Evolutionary conservation across 2,797 vertebrate species (phyloP), one percentile per base, ranked within the genome.

Genomic region (Pangasius larnaudii): DNA sequence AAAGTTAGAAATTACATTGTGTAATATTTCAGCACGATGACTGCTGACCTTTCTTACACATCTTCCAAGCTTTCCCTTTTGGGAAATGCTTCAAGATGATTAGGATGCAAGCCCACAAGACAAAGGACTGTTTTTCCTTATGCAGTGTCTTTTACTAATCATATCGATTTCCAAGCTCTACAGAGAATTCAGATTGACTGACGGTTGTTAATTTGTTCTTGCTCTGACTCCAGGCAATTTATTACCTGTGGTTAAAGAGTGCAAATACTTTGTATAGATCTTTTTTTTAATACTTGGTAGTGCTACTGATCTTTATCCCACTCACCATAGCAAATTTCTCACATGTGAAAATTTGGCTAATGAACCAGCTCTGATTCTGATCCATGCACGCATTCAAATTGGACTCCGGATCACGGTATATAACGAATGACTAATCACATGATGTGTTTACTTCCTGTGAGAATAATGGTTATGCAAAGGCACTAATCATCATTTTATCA

Each of bases 401-500:
- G 56, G n/a, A 39, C 22, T 74, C 24, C 9, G 19, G 36, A 78
- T 86, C 71, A 30, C 24, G 27, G 72, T 78, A 53, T 58, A 58
- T 78, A 84, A 65, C n/a, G 33, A 77, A 78, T 84, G 81, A 56
- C 81, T 78, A 69, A 85, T 84, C 42, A 13, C 53, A 63, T 16
- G 82, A 69, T 42, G 82, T 58, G 61, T 67, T n/a, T 14, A 82
- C 71, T 59, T 79, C 61, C 61, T 33, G 49, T 79, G 46, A 85
- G 72, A 18, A 16, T 77, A 24, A 61, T 19, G 46, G 42, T 85
- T 84, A 78, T 79, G 72, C 59, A 58, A 78, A 88, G 33, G 36
- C 61, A 88, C 78, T 85, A 79, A 85, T 85, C 83, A 85, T 71
- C 59, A 5, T 39, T 78, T 69, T 56, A 67, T 77, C 58, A 67